phyloP scores from a whole-genome alignment of 1,140 invertebrate species.

The Tyrophagus putrescentiae region DNA sequence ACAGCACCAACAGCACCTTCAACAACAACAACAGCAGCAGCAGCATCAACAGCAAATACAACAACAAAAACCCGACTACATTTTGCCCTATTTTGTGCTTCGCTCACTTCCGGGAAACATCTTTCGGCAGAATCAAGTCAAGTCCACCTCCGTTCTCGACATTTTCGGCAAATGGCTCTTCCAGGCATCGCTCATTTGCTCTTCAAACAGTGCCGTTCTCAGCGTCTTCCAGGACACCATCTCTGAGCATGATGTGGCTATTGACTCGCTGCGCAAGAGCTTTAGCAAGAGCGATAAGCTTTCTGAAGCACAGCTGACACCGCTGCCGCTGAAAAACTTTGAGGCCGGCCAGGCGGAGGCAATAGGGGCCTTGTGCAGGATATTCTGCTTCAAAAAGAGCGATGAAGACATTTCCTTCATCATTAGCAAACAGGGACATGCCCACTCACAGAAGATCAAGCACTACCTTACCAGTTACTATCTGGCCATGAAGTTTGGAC shows the following conservation, averaged over 20 bases:
- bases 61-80: slow-evolving; percentile 25
- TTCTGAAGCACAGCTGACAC: slow-evolving; percentile 23
- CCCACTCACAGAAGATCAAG: slow-evolving; percentile 15
- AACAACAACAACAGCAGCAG: slow-evolving; percentile 14
- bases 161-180: slow-evolving; percentile 93
- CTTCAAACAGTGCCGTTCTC: slow-evolving; percentile 25
- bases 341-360: slow-evolving; percentile 82
- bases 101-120: slow-evolving; percentile 17
- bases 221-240: neutral
- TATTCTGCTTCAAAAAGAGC: slow-evolving; percentile 90
- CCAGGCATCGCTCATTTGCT: slow-evolving; percentile 77
- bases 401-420: slow-evolving; percentile 84
- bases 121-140: slow-evolving; percentile 45
- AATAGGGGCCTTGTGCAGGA: slow-evolving; percentile 77
- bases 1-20: neutral
- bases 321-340: slow-evolving; percentile 31
- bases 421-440: slow-evolving; percentile 18
- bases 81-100: slow-evolving; percentile 22
- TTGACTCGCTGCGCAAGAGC: neutral
- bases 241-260: neutral
- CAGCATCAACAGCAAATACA: slow-evolving; percentile 20
- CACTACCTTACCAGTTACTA: slow-evolving; percentile 83
- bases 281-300: neutral
- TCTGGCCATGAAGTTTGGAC: slow-evolving; percentile 69
- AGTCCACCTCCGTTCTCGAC: slow-evolving; percentile 83